Base-by-base conservation (phyloP, 2,888 invertebrate species). In the Drosophila koepferae region DNA sequence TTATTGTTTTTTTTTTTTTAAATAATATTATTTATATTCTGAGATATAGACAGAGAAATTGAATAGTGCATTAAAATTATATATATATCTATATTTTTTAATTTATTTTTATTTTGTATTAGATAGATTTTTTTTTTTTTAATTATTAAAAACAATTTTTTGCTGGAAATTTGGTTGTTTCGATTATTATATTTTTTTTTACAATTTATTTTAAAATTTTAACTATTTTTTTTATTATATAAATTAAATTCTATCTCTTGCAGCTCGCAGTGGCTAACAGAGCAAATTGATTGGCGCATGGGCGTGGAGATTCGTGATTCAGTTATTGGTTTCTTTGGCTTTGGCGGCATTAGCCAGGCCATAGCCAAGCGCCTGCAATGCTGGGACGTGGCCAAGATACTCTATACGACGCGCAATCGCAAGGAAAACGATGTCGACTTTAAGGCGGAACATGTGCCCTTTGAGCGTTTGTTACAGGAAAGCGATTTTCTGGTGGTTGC, bases 401-500 rank as follows among this genome's bases (percentile, higher is more conserved):
- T 98, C 0, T 99, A 98, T 91, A 94, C 94, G 55, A 96, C 96
- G 74, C 95, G 96, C 61, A 95, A 94, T 12, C 94, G 94, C 53
- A 95, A 95, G 89, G 90, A 93, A 3, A 89, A 90, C 48, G 95
- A 95, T 80, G 96, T 94, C 0, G 95, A 95, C 85, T 94, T 95
- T 12, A 95, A 95, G 0, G 97, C 97, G 0, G 91, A 95, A 69
- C 95, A 95, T 92, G 96, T 96, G 0, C 89, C 93, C 23, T 95
- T 98, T 62, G 95, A 98, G 38, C 94, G 95, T 28, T 92, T 99
- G 14, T 91, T 98, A 1, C 80, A 78, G 8, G 93, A 95, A 80
- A 97, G 98, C 80, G 99, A 99, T 92, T 98, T 99, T 92, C 94
- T 99, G 0, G 95, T 98, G 49, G 96, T 96, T 12, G 96, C 96